A percentile compares a stretch with the other conserved stretches of the same genome.
These are phyloP conservation scores for Sebastes nivosus DNA, from an alignment of 2,797 vertebrate species.

Conservation along the genomic window DNA sequence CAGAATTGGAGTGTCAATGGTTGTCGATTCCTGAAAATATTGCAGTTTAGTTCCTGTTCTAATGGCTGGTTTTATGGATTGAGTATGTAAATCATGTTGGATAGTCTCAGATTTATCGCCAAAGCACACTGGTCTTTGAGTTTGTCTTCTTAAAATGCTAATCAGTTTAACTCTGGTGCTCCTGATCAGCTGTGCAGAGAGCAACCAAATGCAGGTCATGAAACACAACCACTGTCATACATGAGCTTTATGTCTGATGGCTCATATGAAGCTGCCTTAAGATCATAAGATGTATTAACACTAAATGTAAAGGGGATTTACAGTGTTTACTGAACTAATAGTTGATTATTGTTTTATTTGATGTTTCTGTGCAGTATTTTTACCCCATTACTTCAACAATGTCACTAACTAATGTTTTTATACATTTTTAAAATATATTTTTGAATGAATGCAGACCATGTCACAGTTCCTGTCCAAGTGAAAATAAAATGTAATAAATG, in stretches of 20 bases:
- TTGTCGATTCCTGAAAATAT: slow-evolving; percentile 61
- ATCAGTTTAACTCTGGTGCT: slow-evolving; percentile 30
- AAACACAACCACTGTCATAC: background rate
- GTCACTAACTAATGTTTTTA: background rate
- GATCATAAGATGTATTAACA: background rate
- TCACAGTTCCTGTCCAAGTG: background rate
- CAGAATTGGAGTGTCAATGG: slow-evolving; percentile 62
- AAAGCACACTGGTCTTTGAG: slow-evolving; percentile 16
- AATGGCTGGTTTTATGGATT: slow-evolving; percentile 49
- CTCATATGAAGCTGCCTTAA: background rate
- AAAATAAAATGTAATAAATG: background rate
- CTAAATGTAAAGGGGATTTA: background rate
- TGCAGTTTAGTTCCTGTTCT: slow-evolving; percentile 58
- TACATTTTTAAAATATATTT: background rate
- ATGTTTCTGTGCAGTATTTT: background rate
- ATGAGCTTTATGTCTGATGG: background rate
- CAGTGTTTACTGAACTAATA: background rate
- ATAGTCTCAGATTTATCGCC: slow-evolving; percentile 41
- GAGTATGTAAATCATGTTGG: slow-evolving; percentile 59
- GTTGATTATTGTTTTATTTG: background rate
- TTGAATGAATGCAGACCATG: background rate
- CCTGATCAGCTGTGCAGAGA: slow-evolving; percentile 2
- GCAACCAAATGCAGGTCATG: background rate
- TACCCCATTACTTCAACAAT: background rate
- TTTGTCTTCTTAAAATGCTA: slow-evolving; percentile 61